Conservation (phyloP, 1,140 invertebrate genomes). For the Apis mellifera region DNA sequence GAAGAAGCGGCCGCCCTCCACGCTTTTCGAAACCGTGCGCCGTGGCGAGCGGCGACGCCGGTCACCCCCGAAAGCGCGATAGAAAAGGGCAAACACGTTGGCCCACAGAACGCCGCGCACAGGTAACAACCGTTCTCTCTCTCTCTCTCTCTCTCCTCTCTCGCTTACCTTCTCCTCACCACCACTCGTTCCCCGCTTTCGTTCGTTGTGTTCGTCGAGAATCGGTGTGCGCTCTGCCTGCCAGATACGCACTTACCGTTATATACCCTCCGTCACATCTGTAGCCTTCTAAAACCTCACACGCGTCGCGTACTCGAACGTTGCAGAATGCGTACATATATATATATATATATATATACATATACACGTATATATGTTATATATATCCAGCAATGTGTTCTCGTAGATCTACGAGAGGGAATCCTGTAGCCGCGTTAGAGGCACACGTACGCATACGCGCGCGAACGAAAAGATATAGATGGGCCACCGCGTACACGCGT, state of each 20-base stretch:
- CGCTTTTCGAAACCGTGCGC: neutral
- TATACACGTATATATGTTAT: too few relatives aligned
- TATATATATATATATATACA: neutral
- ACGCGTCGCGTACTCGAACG: neutral
- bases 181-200: neutral
- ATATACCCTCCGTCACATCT: neutral
- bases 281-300: neutral
- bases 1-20: neutral
- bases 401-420: neutral
- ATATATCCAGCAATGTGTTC: neutral
- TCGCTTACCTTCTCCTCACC: slow-evolving; percentile 6
- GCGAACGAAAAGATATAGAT: slow-evolving; percentile 5
- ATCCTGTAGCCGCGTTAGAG: neutral
- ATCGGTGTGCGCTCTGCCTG: neutral
- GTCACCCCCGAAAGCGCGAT: slow-evolving; percentile 41
- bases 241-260: neutral
- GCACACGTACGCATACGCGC: neutral
- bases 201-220: neutral
- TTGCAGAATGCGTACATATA: neutral
- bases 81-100: slow-evolving; percentile 56
- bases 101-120: slow-evolving; percentile 25
- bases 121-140: slow-evolving; percentile 36
- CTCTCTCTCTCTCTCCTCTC: neutral
- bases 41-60: slow-evolving; percentile 31
- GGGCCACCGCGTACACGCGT: slow-evolving; percentile 42